Evolutionary conservation across 2,113 vertebrate genomes (phyloP).

Genomic region (Ptilonorhynchus violaceus): DNA sequence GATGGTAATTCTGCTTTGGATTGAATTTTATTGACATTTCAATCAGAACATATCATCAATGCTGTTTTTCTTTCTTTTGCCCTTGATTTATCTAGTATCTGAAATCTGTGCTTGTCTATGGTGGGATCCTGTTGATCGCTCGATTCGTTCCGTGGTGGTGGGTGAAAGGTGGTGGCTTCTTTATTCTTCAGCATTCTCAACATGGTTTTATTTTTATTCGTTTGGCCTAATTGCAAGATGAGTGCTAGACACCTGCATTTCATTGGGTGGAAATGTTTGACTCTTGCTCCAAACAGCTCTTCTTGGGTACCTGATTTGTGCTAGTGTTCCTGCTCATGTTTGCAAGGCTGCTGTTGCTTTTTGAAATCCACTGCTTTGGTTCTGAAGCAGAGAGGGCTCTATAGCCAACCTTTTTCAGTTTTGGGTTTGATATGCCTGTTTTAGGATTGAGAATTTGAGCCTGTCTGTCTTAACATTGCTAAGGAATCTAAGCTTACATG

Average conservation of each 20-base stretch:
- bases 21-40: conserved; percentile 28
- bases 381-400: not conserved
- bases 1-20: not conserved
- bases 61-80: conserved; percentile 73
- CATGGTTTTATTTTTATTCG: conserved; percentile 35
- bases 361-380: not conserved
- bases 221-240: conserved; percentile 53
- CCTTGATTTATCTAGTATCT: conserved; percentile 72
- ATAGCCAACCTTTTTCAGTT: not conserved
- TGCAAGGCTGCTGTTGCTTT: not conserved
- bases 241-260: not conserved
- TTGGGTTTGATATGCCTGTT: not conserved
- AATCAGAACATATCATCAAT: conserved; percentile 54
- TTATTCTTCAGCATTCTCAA: conserved; percentile 50
- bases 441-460: not conserved
- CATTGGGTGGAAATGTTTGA: conserved; percentile 12
- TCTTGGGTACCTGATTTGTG: not conserved
- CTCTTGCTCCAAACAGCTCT: conserved; percentile 51
- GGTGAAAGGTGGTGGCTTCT: conserved; percentile 73
- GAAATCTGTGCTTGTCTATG: conserved; percentile 75
- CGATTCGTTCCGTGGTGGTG: conserved; percentile 71
- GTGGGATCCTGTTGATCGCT: conserved; percentile 71
- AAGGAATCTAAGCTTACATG: not conserved
- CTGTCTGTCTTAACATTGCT: not conserved
- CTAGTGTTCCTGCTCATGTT: not conserved